These are phyloP conservation scores for Malthinus seriepunctatus DNA, from an alignment of 2,888 invertebrate species.

Conservation along the genomic window DNA sequence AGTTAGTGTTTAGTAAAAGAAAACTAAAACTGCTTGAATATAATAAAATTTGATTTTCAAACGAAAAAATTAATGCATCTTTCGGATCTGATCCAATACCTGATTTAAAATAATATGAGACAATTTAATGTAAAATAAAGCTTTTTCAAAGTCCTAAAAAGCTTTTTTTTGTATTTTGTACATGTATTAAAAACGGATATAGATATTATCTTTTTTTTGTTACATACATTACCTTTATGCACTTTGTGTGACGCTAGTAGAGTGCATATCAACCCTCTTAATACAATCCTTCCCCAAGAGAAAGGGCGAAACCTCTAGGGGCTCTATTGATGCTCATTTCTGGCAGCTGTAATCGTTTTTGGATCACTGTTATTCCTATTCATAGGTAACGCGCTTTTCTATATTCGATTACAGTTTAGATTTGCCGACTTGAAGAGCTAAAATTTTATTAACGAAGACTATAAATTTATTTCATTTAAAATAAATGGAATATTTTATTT, in stretches of 20 bases:
- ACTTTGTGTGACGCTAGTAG: conserved; percentile 20
- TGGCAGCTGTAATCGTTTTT: conserved; percentile 58
- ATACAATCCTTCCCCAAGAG: conserved; percentile 24
- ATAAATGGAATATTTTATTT: not conserved
- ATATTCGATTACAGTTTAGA: conserved; percentile 53
- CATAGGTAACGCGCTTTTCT: conserved; percentile 52
- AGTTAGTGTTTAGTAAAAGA: too few relatives aligned
- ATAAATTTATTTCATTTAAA: not conserved
- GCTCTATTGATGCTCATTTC: conserved; percentile 55
- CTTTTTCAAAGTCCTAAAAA: too few relatives aligned
- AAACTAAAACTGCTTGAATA: too few relatives aligned
- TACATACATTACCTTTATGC: conserved; percentile 27
- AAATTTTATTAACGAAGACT: conserved; percentile 2
- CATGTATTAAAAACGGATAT: too few relatives aligned
- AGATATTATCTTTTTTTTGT: conserved; percentile 13
- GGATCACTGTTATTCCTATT: conserved; percentile 57
- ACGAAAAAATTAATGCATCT: too few relatives aligned
- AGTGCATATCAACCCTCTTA: conserved; percentile 18
- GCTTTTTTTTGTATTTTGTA: too few relatives aligned
- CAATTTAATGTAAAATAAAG: too few relatives aligned
- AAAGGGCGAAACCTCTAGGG: conserved; percentile 40
- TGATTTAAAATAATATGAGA: too few relatives aligned
- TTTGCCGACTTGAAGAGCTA: conserved; percentile 40
- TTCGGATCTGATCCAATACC: too few relatives aligned
- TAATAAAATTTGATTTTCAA: too few relatives aligned